Conservation (phyloP, 37 sponge, comb jelly and placozoan genomes). For the Chondrilla cf. caribensis region DNA sequence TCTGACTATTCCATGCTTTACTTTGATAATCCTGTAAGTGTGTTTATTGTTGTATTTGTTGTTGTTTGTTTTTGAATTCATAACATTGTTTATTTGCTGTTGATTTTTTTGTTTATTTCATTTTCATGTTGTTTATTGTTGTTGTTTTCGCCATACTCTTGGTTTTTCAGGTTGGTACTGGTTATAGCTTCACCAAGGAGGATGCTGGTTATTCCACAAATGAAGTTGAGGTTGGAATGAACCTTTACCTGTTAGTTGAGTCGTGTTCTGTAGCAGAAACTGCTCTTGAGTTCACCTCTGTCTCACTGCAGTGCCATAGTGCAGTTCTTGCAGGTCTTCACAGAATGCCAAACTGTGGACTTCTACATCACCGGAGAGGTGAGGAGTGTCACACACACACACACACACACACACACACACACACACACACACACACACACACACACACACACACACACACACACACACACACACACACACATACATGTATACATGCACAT, state of each 20-base stretch:
- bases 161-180: conserved; percentile 72
- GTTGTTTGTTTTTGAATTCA: no score
- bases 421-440: not conserved
- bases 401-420: not conserved
- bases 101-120: no score
- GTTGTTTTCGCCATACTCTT: not conserved
- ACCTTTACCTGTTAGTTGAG: conserved; percentile 56
- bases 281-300: not conserved
- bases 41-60: not conserved
- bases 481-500: not conserved
- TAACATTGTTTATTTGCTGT: no score
- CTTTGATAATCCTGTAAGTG: conserved; percentile 88
- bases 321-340: conserved; percentile 81
- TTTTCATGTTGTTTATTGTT: no score
- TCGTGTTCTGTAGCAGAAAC: no score
- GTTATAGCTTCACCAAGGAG: conserved; percentile 75
- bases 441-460: not conserved
- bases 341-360: conserved; percentile 66
- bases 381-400: not conserved
- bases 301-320: conserved; percentile 41
- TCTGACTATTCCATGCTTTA: conserved; percentile 67
- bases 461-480: not conserved
- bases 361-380: conserved; percentile 93
- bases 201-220: conserved; percentile 62
- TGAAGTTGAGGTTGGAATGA: conserved; percentile 71